phyloP scores from a whole-genome alignment of 2,888 invertebrate species.

The Balanococcus diminutus region DNA sequence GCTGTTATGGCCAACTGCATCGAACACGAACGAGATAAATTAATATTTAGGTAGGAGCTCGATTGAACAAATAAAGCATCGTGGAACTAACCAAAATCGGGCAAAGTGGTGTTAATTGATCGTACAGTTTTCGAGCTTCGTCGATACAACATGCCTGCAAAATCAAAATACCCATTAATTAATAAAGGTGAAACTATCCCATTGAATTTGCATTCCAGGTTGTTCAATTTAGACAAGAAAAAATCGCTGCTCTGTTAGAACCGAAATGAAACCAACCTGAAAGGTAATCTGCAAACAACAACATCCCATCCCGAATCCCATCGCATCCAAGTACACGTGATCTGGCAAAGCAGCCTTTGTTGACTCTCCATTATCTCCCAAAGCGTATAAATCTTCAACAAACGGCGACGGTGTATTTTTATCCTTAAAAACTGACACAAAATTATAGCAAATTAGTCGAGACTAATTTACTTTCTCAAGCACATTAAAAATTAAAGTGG shows the following conservation, averaged over 20 bases:
- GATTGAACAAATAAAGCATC: too few species aligned
- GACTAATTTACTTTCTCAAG: neutral
- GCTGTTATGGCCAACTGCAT: conserved; percentile 89
- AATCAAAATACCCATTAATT: too few species aligned
- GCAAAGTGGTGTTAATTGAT: conserved; percentile 94
- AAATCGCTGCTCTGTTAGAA: too few species aligned
- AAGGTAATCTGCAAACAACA: conserved; percentile 96
- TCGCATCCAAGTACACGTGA: conserved; percentile 97
- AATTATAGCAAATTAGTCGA: neutral
- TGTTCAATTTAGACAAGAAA: too few species aligned
- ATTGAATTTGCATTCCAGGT: too few species aligned
- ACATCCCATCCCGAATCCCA: conserved; percentile 99
- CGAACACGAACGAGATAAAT: neutral
- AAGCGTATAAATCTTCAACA: conserved; percentile 66
- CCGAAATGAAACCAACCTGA: conserved; percentile 62
- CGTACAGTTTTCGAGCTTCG: conserved; percentile 94
- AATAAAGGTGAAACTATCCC: neutral
- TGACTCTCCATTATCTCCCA: conserved; percentile 72
- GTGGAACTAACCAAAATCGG: conserved; percentile 86
- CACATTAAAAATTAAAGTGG: neutral
- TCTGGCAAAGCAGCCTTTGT: conserved; percentile 76
- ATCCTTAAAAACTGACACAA: conserved; percentile 81
- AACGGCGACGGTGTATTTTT: conserved; percentile 83
- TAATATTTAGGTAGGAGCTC: neutral
- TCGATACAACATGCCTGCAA: conserved; percentile 90